A percentile compares a stretch with the other conserved stretches of the same genome.
Evolutionary conservation across 2,888 invertebrate species (phyloP).

Genomic region (Drosophila lutescens): DNA sequence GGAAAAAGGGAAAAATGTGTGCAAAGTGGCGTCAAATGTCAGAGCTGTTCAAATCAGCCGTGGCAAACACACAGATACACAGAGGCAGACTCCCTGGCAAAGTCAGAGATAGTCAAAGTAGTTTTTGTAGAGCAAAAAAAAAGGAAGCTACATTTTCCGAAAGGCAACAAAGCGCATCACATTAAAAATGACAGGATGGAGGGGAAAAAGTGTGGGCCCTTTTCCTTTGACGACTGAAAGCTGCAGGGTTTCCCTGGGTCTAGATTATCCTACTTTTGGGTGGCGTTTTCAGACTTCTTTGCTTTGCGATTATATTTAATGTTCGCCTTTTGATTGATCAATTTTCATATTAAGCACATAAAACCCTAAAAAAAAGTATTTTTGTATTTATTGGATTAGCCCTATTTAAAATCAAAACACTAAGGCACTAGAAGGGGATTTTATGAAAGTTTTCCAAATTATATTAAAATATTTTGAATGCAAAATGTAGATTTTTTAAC

Average conservation of each 20-base stretch:
- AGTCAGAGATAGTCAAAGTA: constrained; percentile 37
- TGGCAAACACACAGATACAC: constrained; percentile 36
- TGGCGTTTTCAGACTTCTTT: constrained; percentile 5
- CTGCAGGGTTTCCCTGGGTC: constrained; percentile 13
- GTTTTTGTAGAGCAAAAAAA: constrained; percentile 19
- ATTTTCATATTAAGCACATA: neutral
- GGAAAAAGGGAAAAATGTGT: constrained; percentile 39
- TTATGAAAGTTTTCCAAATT: no score
- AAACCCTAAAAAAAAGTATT: neutral
- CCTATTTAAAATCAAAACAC: neutral
- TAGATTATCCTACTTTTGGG: constrained; percentile 13
- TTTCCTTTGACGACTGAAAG: constrained; percentile 31
- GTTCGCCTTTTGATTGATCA: neutral
- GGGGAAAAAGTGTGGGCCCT: constrained; percentile 6
- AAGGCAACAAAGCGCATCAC: constrained; percentile 73
- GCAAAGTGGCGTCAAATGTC: constrained; percentile 77
- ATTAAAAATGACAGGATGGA: constrained; percentile 56
- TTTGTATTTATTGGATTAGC: neutral
- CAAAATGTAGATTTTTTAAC: no score
- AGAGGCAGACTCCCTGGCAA: constrained; percentile 6
- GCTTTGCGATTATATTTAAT: constrained; percentile 22
- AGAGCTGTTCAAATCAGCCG: constrained; percentile 70
- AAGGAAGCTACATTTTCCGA: constrained; percentile 61
- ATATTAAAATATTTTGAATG: neutral
- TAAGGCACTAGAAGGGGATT: no score